Evolutionary conservation across 1,140 invertebrate genomes (phyloP), one percentile per base, ranked within the genome.

Genomic region (Drosophila nebulosa): DNA sequence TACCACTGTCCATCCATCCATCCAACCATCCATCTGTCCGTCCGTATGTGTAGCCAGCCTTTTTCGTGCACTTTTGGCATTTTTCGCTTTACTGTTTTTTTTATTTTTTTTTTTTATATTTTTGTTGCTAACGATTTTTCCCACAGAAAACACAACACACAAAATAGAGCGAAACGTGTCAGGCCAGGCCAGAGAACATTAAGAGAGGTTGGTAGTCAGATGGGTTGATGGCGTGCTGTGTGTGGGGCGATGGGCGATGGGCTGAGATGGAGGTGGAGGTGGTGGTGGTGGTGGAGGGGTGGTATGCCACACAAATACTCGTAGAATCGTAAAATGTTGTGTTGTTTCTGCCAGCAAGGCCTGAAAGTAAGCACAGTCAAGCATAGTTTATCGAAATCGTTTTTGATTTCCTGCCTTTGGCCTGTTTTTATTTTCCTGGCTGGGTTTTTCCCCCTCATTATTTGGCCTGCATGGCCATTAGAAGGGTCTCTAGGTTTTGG

Each of bases 61-160:
- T 51, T 55, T 80, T 86, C 81, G 78, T 86, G 78, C 81, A 85
- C 80, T 89, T 74, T 90, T 81, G 59, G 76, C 76, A 70, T 74
- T 79, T 70, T 46, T n/a, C n/a, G n/a, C n/a, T n/a, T n/a, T n/a
- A n/a, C n/a, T 78, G 61, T 55, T 63, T 65, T 57, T 42, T 69
- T 63, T 65, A 51, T 42, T 69, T 24, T 55, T 63, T 55, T 27
- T 42, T 46, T 69, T 71, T 51, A 21, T 73, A 71, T 74, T 79
- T 57, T 69, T 78, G 59, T 78, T 75, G 52, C 71, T 89, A 90
- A 90, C 86, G 86, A 90, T 90, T 90, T 90, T 90, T 90, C 81
- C 69, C 60, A 80, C 59, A 77, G 27, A 52, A 56, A 32, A 67
- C 52, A 70, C 39, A 27, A 69, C 30, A 76, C 56, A 69, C 53